phyloP scores from a whole-genome alignment of 2,888 invertebrate genomes.

The Brachyptera putata region DNA sequence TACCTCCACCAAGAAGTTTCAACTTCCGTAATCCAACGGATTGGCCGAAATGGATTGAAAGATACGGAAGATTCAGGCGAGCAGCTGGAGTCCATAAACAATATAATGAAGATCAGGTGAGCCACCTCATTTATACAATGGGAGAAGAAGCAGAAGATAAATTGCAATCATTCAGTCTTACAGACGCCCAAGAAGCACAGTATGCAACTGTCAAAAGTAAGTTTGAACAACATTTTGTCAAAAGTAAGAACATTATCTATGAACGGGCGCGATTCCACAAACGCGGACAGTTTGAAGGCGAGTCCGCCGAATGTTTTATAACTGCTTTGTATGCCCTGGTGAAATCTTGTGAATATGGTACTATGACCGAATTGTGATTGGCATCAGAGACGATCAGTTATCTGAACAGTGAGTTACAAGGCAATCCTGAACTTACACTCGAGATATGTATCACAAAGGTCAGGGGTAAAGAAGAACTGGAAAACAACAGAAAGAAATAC shows the following conservation, averaged over 20 bases:
- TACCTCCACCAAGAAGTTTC: background rate
- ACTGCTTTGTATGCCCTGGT: slow-evolving; percentile 30
- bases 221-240: slow-evolving; percentile 30
- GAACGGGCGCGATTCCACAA: slow-evolving; percentile 33
- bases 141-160: background rate
- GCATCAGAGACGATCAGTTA: slow-evolving; percentile 34
- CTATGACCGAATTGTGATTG: slow-evolving; percentile 36
- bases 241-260: slow-evolving; percentile 35
- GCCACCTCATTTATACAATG: slow-evolving; percentile 1
- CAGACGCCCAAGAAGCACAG: background rate
- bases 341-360: slow-evolving; percentile 34
- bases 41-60: background rate
- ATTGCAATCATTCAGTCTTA: background rate
- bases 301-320: background rate
- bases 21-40: background rate
- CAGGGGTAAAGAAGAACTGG: slow-evolving; percentile 31
- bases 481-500: slow-evolving; percentile 22
- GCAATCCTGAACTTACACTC: slow-evolving; percentile 33
- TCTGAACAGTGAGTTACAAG: slow-evolving; percentile 35
- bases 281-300: background rate
- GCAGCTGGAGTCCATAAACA: background rate
- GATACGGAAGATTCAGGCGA: background rate
- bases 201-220: background rate
- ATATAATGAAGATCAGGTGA: background rate
- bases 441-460: slow-evolving; percentile 33